A percentile compares a stretch with the other conserved stretches of the same genome.
Conservation (phyloP, 2,113 vertebrate genomes). For the Zosterops lateralis region DNA sequence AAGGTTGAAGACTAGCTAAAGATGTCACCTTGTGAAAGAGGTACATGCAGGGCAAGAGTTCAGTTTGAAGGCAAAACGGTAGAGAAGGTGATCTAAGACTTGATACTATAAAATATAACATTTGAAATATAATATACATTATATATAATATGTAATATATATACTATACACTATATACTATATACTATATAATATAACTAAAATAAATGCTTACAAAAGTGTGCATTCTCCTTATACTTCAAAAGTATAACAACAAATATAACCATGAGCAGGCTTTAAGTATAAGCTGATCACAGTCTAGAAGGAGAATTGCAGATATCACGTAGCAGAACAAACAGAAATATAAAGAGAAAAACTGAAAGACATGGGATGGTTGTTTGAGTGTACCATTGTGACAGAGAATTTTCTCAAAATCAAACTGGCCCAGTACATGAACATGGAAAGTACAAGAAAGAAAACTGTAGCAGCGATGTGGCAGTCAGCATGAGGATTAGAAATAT, state of each 20-base stretch:
- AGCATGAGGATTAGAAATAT: background rate
- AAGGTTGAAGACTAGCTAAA: background rate
- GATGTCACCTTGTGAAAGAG: background rate
- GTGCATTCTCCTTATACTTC: background rate
- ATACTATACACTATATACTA: no score
- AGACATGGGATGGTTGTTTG: background rate
- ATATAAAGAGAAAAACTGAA: background rate
- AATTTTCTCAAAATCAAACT: background rate
- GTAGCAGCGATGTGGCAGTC: background rate
- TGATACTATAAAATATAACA: background rate
- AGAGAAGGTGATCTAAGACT: background rate
- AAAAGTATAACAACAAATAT: background rate
- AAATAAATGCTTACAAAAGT: background rate
- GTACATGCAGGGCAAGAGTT: background rate
- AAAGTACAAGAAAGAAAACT: background rate
- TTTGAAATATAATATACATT: background rate
- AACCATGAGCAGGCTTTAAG: background rate
- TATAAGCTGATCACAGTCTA: background rate
- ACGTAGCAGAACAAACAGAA: background rate
- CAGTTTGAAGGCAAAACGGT: background rate
- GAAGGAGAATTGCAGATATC: background rate
- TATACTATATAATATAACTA: background rate
- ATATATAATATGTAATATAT: no score
- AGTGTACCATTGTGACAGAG: background rate
- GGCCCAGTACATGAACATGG: background rate